Evolutionary conservation across 1,140 invertebrate species (phyloP).

Genomic region (Lamellibrachia luymesi): DNA sequence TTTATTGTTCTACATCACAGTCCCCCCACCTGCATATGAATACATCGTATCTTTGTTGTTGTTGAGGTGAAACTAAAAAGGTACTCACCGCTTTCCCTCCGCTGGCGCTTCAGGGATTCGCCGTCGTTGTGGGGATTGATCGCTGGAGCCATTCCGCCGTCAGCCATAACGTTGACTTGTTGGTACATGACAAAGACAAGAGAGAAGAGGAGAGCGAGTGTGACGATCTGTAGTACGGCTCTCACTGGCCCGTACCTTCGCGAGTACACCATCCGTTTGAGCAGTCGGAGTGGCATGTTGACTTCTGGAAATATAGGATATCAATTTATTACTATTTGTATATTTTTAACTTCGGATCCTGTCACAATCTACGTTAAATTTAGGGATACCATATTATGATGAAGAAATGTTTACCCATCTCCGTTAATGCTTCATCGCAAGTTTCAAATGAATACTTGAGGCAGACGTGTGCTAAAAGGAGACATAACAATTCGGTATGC

Average conservation of each 20-base stretch:
- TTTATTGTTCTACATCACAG: neutral
- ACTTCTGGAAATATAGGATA: neutral
- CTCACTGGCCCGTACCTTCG: neutral
- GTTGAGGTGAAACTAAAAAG: neutral
- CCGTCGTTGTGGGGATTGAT: neutral
- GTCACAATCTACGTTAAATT: too few relatives aligned
- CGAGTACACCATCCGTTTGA: neutral
- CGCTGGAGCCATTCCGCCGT: neutral
- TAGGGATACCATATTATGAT: too few relatives aligned
- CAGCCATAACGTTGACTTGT: neutral
- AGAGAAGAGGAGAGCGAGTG: neutral
- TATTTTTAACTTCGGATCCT: neutral
- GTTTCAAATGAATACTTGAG: too few relatives aligned
- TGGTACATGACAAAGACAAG: neutral
- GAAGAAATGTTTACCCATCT: too few relatives aligned
- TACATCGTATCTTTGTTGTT: neutral
- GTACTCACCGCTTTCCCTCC: neutral
- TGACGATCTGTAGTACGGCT: neutral
- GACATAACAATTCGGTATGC: too few relatives aligned
- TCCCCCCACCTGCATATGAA: too few relatives aligned
- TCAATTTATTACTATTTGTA: neutral
- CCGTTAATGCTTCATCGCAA: too few relatives aligned
- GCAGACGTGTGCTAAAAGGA: too few relatives aligned
- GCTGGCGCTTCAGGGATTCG: neutral
- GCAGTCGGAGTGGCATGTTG: neutral